Conservation (phyloP, 2,797 vertebrate species). For the Picus viridis region DNA sequence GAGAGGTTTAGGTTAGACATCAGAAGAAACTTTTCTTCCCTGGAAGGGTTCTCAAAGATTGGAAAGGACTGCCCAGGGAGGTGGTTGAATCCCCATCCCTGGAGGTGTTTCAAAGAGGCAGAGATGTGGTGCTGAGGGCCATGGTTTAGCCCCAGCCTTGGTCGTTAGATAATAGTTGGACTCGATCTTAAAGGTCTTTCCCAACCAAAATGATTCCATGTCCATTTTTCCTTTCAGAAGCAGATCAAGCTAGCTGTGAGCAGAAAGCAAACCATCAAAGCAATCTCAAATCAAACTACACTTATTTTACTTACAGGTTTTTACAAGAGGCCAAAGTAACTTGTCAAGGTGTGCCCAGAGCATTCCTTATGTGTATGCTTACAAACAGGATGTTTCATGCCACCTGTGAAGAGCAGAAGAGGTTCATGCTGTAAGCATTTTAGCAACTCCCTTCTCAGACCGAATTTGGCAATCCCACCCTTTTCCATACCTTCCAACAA, state of each 20-base stretch:
- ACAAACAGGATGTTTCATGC: slow-evolving; percentile 66
- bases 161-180: too few species aligned
- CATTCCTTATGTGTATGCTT: slow-evolving; percentile 78
- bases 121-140: too few species aligned
- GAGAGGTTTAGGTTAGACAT: too few species aligned
- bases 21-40: too few species aligned
- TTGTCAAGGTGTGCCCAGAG: slow-evolving; percentile 76
- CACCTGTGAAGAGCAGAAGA: slow-evolving; percentile 69
- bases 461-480: neutral
- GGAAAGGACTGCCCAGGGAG: too few species aligned
- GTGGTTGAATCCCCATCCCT: too few species aligned
- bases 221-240: slow-evolving; percentile 3
- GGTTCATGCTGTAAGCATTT: neutral
- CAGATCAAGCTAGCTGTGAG: neutral
- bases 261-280: neutral
- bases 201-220: neutral
- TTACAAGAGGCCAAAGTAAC: slow-evolving; percentile 77
- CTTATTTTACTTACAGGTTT: slow-evolving; percentile 79
- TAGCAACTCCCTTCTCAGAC: neutral
- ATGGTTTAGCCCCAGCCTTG: too few species aligned
- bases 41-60: too few species aligned
- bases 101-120: too few species aligned
- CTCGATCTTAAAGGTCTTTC: too few species aligned
- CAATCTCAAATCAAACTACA: slow-evolving; percentile 20
- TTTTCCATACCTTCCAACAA: neutral